Base-by-base conservation (phyloP, 2,888 invertebrate species). In the Leistus spinibarbis region DNA sequence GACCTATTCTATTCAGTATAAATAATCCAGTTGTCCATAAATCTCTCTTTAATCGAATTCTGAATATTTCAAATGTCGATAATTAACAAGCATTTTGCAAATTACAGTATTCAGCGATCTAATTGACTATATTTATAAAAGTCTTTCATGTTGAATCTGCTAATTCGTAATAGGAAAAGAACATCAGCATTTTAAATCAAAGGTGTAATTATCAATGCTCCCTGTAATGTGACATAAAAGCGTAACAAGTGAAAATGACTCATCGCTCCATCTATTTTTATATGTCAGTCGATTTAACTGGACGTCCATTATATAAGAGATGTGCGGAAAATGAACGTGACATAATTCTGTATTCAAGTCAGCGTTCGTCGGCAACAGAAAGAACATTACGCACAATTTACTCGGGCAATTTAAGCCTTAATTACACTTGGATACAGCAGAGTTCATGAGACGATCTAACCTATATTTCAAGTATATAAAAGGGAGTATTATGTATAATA, bases 311-410 rank as follows among this genome's bases (percentile, higher is more conserved):
- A 62, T 71, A 63, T 24, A 71, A 54, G 54, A 72, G 54, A 53
- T 17, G 27, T 16, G 27, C 65, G 66, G 27, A 20, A 65, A 70
- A 72, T 56, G 57, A 72, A 72, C 56, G 66, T 72, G 72, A 65
- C 54, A 65, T 65, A 72, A 71, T 71, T 71, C 64, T 64, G 71
- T 71, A 71, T 71, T 71, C 71, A 22, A 19, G 54, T 63, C 71
- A 64, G 64, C 24, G 54, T 4, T 54, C 63, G 64, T 54, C 64
- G 54, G 62, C 71, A 71, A 64, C 71, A 54, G 64, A 54, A 63
- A 71, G 71, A 63, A 71, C 64, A 71, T 71, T 71, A 71, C 71
- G 71, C 71, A 71, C 71, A 71, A 71, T 71, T 71, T 71, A 71
- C 71, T 71, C 71, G 19, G 64, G 71, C 71, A 71, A 71, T 71